A percentile compares a stretch with the other conserved stretches of the same genome.
Evolutionary conservation across 2,113 vertebrate species (phyloP).

Genomic region (Delphinus delphis): DNA sequence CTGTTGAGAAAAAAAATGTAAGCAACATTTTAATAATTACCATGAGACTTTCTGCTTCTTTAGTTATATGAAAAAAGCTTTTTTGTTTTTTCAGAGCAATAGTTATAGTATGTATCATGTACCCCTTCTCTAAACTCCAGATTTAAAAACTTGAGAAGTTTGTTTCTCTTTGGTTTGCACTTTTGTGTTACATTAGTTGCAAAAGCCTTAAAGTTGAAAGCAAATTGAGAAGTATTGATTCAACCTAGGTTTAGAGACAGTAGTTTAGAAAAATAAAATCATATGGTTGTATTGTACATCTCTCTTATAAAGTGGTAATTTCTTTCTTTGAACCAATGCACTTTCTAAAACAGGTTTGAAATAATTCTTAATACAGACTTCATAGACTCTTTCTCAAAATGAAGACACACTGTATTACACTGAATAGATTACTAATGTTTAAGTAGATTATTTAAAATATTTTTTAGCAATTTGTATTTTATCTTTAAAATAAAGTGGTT

Average conservation of each 20-base stretch:
- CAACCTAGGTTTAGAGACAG: conserved; percentile 23
- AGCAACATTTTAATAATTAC: not conserved
- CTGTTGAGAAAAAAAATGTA: not conserved
- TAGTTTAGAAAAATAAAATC: conserved; percentile 45
- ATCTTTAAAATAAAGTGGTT: not conserved
- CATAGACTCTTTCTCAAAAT: not conserved
- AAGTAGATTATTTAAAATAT: not conserved
- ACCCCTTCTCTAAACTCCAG: not conserved
- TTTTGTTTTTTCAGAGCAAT: not conserved
- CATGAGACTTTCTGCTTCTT: not conserved
- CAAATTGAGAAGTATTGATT: conserved; percentile 65
- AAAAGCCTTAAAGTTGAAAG: conserved; percentile 52
- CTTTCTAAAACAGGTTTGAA: not conserved
- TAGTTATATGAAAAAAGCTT: not conserved
- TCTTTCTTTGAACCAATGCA: conserved; percentile 4
- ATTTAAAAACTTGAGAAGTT: not conserved
- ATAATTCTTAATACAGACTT: conserved; percentile 26
- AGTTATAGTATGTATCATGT: not conserved
- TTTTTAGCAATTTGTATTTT: not conserved
- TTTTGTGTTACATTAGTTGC: not conserved
- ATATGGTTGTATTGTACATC: not conserved
- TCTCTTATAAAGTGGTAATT: conserved; percentile 16
- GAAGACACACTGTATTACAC: not conserved
- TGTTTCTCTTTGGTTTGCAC: conserved; percentile 8
- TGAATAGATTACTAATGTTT: conserved; percentile 2